A percentile compares a stretch with the other conserved stretches of the same genome.
Conservation (phyloP, 2,888 invertebrate genomes). For the Coelopa pilipes region DNA sequence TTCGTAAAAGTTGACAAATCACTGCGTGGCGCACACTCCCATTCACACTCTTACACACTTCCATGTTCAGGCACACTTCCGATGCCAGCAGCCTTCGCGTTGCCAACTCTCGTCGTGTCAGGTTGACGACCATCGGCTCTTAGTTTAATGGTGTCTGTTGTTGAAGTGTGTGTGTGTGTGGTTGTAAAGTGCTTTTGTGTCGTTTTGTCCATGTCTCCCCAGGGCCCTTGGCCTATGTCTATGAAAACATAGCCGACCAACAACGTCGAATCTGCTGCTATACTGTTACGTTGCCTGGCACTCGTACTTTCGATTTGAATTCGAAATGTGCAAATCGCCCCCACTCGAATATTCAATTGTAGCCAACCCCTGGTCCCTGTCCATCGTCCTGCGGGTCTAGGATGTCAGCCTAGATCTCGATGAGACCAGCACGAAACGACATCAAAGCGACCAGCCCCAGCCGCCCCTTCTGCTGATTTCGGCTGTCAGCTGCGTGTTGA, state of each 20-base stretch:
- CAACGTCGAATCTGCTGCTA: background rate
- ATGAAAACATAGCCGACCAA: background rate
- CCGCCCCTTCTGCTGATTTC: slow-evolving; percentile 43
- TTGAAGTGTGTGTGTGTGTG: background rate
- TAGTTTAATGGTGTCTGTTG: background rate
- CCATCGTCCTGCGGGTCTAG: too few relatives aligned
- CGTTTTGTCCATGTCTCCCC: background rate
- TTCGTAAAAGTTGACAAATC: slow-evolving; percentile 57
- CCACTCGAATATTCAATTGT: too few relatives aligned
- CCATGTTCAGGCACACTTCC: too few relatives aligned
- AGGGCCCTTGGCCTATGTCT: background rate
- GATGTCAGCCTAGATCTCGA: too few relatives aligned
- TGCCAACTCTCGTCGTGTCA: too few relatives aligned
- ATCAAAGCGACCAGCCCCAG: background rate
- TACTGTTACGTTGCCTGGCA: too few relatives aligned
- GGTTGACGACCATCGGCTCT: background rate
- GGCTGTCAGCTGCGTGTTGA: slow-evolving; percentile 61
- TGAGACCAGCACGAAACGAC: too few relatives aligned
- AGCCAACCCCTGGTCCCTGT: too few relatives aligned
- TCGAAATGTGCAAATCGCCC: too few relatives aligned
- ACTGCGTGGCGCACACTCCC: slow-evolving; percentile 49
- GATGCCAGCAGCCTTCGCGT: too few relatives aligned
- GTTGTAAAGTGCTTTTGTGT: background rate
- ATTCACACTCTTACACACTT: slow-evolving; percentile 2
- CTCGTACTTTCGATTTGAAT: too few relatives aligned